phyloP scores from a whole-genome alignment of 2,797 vertebrate genomes.

The Alcedo quadribrachys region DNA sequence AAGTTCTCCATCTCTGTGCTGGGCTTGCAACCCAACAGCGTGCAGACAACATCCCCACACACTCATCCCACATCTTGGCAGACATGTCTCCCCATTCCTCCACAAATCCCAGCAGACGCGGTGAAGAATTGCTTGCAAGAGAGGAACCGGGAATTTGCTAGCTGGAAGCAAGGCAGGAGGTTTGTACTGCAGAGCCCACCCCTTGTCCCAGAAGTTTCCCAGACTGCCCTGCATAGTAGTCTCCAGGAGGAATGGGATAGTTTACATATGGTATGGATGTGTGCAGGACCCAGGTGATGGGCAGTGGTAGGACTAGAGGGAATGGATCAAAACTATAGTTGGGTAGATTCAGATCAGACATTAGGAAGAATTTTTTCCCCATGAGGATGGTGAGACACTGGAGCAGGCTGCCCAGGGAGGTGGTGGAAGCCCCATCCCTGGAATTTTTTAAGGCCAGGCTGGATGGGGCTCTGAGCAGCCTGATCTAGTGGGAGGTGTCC shows the following conservation, averaged over 20 bases:
- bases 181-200: neutral
- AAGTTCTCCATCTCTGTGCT: neutral
- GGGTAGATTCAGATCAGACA: too few species aligned
- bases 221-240: accelerated
- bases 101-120: neutral
- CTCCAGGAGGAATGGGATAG: neutral
- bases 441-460: too few species aligned
- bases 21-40: neutral
- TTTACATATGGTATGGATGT: neutral
- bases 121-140: neutral
- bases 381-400: too few species aligned
- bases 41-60: accelerated
- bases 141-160: neutral
- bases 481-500: too few species aligned
- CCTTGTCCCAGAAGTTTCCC: neutral
- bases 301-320: too few species aligned
- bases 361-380: too few species aligned
- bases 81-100: too few species aligned
- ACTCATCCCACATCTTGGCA: neutral
- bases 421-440: too few species aligned
- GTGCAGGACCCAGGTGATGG: neutral
- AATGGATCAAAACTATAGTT: too few species aligned
- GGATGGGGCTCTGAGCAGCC: too few species aligned
- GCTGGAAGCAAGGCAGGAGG: neutral
- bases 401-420: too few species aligned